Conservation (phyloP, 1,140 invertebrate species). For the Orchestia grillus region DNA sequence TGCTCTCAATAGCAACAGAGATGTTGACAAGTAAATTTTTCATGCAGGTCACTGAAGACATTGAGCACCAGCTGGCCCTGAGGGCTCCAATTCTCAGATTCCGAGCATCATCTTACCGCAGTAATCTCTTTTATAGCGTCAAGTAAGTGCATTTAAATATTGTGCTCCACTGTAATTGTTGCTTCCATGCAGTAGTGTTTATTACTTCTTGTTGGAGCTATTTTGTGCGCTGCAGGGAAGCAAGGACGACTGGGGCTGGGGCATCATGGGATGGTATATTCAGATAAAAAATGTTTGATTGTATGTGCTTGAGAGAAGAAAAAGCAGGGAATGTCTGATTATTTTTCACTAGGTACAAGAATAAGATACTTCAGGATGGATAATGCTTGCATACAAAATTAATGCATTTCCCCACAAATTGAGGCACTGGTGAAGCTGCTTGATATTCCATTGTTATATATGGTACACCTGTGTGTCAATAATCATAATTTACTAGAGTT, state of each 20-base stretch:
- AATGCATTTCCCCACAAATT: too few species aligned
- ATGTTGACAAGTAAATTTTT: neutral
- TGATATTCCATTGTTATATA: too few species aligned
- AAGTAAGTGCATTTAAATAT: neutral
- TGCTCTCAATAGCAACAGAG: neutral
- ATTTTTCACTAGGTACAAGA: too few species aligned
- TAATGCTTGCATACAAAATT: too few species aligned
- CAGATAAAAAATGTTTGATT: too few species aligned
- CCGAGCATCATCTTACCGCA: slow-evolving; percentile 77
- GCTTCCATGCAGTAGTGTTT: neutral
- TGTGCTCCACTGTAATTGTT: neutral
- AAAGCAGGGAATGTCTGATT: too few species aligned
- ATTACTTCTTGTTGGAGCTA: neutral
- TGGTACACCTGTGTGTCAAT: too few species aligned
- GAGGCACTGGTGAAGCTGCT: too few species aligned
- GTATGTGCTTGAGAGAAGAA: too few species aligned
- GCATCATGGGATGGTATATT: too few species aligned
- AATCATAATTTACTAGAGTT: too few species aligned
- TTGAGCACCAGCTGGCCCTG: slow-evolving; percentile 75
- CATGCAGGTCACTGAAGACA: slow-evolving; percentile 75
- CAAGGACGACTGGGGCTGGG: neutral
- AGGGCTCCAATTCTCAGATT: slow-evolving; percentile 75
- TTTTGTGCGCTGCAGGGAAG: neutral
- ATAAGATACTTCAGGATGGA: too few species aligned
- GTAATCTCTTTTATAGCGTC: slow-evolving; percentile 81